Evolutionary conservation across 1,140 invertebrate genomes (phyloP), one percentile per base, ranked within the genome.

Genomic region (Leptopilina boulardi): DNA sequence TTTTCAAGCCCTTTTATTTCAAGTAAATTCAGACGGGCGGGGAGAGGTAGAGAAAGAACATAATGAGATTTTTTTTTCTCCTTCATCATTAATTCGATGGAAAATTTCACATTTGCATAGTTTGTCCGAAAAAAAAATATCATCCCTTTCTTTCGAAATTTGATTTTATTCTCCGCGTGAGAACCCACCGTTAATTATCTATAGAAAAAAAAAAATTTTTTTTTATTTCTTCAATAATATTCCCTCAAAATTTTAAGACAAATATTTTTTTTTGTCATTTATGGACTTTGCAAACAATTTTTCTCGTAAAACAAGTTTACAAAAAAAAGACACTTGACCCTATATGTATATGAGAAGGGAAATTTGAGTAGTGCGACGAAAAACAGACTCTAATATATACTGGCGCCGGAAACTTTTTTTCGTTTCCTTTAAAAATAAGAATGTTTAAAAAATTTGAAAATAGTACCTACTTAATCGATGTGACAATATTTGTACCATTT

Each of bases 1-100:
- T 34, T 34, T 83, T 83, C 80, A 80, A 77, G 80, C 80, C 82
- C 78, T 81, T 83, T 80, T 81, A 81, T 75, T 81, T 80, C 77
- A 77, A 75, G 47, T 66, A 74, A 71, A 76, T 79, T 54, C 77
- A 80, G n/a, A 79, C 77, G 72, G 75, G 66, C 73, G 73, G 42
- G 71, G 38, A 74, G 47, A 44, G 59, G 73, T 23, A 74, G 47
- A 44, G 59, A 70, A 77, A 76, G 79, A 80, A 75, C 80, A 81
- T 83, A 83, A 83, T 83, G 73, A 42, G 76, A 74, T 70, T 80
- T 70, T 76, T 75, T 79, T 80, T 80, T 79, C 30, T 47, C 9
- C 23, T 8, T 66, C 13, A 23, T 13, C 21, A 66, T 15, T 13
- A 66, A 66, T 30, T 66, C 21, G 59, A 30, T 30, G 59, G 59